Evolutionary conservation across 2,113 vertebrate genomes (phyloP).

Genomic region (Chaetodon auriga): DNA sequence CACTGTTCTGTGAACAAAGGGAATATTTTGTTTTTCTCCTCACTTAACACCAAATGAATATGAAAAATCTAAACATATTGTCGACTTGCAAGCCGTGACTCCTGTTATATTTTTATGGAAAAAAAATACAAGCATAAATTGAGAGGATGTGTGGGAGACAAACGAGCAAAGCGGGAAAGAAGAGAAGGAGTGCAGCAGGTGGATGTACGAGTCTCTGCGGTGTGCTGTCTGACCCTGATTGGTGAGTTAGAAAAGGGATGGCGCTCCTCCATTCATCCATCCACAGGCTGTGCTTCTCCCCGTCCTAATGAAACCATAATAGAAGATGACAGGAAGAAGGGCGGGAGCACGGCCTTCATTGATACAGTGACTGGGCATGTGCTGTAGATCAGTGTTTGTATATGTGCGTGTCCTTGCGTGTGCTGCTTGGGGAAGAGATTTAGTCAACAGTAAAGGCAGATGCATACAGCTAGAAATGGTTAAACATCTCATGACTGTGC

Average conservation of each 20-base stretch:
- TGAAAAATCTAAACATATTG: neutral
- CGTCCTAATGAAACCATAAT: slow-evolving; percentile 71
- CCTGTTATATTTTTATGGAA: neutral
- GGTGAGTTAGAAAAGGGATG: slow-evolving; percentile 52
- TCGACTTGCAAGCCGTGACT: neutral
- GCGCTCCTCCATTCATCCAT: slow-evolving; percentile 61
- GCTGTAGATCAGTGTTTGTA: slow-evolving; percentile 37
- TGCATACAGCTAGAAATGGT: slow-evolving; percentile 6
- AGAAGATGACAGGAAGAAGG: slow-evolving; percentile 59
- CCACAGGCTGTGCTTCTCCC: slow-evolving; percentile 41
- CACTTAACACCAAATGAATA: neutral
- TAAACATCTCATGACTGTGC: slow-evolving; percentile 24
- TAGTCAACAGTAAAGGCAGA: slow-evolving; percentile 13
- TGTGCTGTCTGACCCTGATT: slow-evolving; percentile 41
- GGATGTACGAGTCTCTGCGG: slow-evolving; percentile 41
- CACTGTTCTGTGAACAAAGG: neutral
- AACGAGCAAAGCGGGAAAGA: slow-evolving; percentile 33
- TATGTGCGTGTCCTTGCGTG: slow-evolving; percentile 1
- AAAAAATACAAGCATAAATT: slow-evolving; percentile 20
- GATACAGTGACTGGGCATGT: slow-evolving; percentile 28
- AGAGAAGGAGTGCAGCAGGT: slow-evolving; percentile 30
- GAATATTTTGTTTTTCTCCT: neutral
- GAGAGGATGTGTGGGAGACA: neutral
- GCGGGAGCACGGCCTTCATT: slow-evolving; percentile 24
- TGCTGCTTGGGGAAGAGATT: neutral